Conservation (phyloP, 2,888 invertebrate genomes). For the Branchellion lobata region DNA sequence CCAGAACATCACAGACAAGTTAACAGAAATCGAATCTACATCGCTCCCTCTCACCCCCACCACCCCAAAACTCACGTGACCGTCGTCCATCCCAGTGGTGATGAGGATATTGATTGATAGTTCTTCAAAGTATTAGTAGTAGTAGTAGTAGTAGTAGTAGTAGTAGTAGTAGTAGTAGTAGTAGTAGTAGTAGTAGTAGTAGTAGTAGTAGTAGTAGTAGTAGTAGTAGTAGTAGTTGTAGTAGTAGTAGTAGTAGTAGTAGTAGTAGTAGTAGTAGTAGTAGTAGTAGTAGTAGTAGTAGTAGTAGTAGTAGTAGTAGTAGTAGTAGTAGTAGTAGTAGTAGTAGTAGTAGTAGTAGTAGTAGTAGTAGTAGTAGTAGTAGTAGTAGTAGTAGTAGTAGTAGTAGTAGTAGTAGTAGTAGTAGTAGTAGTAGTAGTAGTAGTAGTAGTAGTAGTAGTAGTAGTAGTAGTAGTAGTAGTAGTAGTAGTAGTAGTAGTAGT, state of each 20-base stretch:
- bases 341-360: conserved; percentile 35
- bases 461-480: conserved; percentile 33
- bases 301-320: not conserved
- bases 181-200: conserved; percentile 21
- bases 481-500: conserved; percentile 17
- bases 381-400: conserved; percentile 24
- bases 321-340: conserved; percentile 29
- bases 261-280: conserved; percentile 27
- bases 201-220: conserved; percentile 19
- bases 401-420: conserved; percentile 33
- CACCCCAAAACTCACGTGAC: too few relatives aligned
- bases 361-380: not conserved
- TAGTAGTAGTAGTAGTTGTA: conserved; percentile 43
- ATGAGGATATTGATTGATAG: too few relatives aligned
- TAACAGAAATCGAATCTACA: too few relatives aligned
- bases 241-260: conserved; percentile 10
- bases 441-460: conserved; percentile 22
- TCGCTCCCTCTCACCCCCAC: too few relatives aligned
- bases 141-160: conserved; percentile 36
- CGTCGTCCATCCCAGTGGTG: too few relatives aligned
- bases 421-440: conserved; percentile 7
- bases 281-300: conserved; percentile 31
- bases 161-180: conserved; percentile 27
- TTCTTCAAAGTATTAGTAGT: too few relatives aligned
- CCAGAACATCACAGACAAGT: too few relatives aligned